Evolutionary conservation across 1,140 invertebrate species (phyloP), one percentile per base, ranked within the genome.

Genomic region (Anoplophora glabripennis): DNA sequence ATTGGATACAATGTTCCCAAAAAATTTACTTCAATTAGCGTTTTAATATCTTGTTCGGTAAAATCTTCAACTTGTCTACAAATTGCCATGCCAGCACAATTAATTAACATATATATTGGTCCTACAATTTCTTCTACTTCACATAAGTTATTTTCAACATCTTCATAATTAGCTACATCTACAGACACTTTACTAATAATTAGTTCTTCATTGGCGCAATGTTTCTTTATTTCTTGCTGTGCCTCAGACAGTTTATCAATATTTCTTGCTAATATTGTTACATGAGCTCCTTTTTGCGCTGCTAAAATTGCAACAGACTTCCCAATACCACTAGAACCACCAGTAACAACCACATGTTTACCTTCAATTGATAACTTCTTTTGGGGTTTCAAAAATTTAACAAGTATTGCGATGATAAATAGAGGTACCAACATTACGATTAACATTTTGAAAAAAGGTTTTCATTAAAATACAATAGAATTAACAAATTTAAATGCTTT

Each of bases 321-420:
- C 3, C 96, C 96, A 66, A 98, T 98, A 5, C 96, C 96, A 79
- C 92, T 95, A 0, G 95, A 98, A 33, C 95, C 96, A 45, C 96
- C 96, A 18, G 93, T 96, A n/a, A 97, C 81, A 18, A 86, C 80
- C 40, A 86, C 82, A 75, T 86, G 84, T 67, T 78, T 82, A 7
- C 77, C 77, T 67, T 77, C 69, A 77, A 80, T 58, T 79, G 72
- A 66, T 53, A 28, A 28, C 21, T 28, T 28, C 21, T 28, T 28
- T 28, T 28, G 21, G 5, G 21, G 5, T 5, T 28, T 28, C 5
- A 28, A 28, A 28, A 28, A 28, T 5, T 28, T 28, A 28, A 28
- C 21, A 28, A 28, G 2, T 28, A 28, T 28, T 28, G 21, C 21
- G 5, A 28, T 28, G 21, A 28, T 28, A 28, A 28, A 28, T 28